Evolutionary conservation across 2,797 vertebrate species (phyloP).

Genomic region (Enoplosus armatus): DNA sequence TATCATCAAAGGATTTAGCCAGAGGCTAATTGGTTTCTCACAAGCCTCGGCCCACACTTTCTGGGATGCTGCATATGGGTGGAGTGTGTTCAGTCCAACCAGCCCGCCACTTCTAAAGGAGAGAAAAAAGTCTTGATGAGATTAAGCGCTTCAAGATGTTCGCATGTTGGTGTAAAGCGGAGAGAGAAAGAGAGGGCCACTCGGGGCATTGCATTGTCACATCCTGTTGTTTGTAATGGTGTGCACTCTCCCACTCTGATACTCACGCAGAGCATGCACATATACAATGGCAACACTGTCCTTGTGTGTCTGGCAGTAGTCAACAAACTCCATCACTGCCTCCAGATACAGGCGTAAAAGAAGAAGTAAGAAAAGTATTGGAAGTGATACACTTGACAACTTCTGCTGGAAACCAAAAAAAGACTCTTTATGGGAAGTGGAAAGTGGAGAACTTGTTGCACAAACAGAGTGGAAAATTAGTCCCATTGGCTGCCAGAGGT

Average conservation of each 20-base stretch:
- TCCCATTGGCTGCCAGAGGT: conserved; percentile 33
- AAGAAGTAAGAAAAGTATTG: conserved; percentile 18
- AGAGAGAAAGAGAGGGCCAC: conserved; percentile 71
- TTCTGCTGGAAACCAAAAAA: conserved; percentile 48
- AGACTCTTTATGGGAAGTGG: conserved; percentile 42
- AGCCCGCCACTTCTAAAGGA: conserved; percentile 81
- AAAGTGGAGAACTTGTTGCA: conserved; percentile 45
- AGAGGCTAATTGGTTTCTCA: conserved; percentile 73
- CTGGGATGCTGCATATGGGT: conserved; percentile 72
- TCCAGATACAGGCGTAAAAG: conserved; percentile 28
- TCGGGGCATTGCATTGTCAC: conserved; percentile 66
- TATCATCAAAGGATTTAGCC: conserved; percentile 69
- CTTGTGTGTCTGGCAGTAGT: conserved; percentile 45
- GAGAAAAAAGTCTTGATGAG: conserved; percentile 83
- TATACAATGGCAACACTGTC: conserved; percentile 47
- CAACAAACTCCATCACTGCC: conserved; percentile 65
- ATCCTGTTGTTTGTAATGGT: conserved; percentile 68
- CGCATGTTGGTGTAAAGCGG: conserved; percentile 75
- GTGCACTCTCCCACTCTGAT: conserved; percentile 23
- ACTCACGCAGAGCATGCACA: conserved; percentile 45
- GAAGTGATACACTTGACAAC: conserved; percentile 52
- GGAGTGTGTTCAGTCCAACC: conserved; percentile 69
- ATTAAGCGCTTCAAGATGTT: conserved; percentile 90
- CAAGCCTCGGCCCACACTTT: conserved; percentile 66
- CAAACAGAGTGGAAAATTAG: conserved; percentile 55